phyloP scores from a whole-genome alignment of 2,797 vertebrate species.

The Lepidocolaptes lacrymiger region DNA sequence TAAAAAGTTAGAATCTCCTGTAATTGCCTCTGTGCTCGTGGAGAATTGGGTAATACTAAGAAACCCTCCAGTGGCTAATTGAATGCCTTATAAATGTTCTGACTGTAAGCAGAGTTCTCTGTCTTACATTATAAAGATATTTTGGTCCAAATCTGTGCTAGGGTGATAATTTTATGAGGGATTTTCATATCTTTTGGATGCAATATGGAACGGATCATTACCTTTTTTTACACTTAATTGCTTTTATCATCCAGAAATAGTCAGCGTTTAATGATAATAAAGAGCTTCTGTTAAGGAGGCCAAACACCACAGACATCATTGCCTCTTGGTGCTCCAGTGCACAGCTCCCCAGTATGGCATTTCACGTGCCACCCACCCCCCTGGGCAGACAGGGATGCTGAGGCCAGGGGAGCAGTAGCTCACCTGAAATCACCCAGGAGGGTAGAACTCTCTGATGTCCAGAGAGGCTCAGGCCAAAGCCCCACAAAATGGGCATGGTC shows the following conservation, averaged over 20 bases:
- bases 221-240: slow-evolving; percentile 60
- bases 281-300: slow-evolving; percentile 14
- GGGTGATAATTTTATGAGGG: slow-evolving; percentile 49
- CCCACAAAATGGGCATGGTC: background rate
- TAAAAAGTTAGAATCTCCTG: slow-evolving; percentile 17
- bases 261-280: slow-evolving; percentile 39
- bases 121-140: slow-evolving; percentile 51
- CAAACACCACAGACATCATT: background rate
- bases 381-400: background rate
- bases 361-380: background rate
- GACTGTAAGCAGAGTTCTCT: slow-evolving; percentile 46
- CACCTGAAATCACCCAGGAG: background rate
- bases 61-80: slow-evolving; percentile 9
- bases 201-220: slow-evolving; percentile 53
- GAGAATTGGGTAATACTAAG: slow-evolving; percentile 13
- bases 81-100: slow-evolving; percentile 9
- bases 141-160: slow-evolving; percentile 30
- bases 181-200: slow-evolving; percentile 45
- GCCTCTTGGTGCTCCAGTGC: background rate
- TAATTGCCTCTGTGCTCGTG: slow-evolving; percentile 1
- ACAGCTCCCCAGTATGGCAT: accelerated
- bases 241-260: slow-evolving; percentile 56
- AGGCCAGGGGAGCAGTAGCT: background rate
- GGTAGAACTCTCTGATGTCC: background rate
- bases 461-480: background rate